phyloP scores from a whole-genome alignment of 2,888 invertebrate species.

The Chouioia cunea region DNA sequence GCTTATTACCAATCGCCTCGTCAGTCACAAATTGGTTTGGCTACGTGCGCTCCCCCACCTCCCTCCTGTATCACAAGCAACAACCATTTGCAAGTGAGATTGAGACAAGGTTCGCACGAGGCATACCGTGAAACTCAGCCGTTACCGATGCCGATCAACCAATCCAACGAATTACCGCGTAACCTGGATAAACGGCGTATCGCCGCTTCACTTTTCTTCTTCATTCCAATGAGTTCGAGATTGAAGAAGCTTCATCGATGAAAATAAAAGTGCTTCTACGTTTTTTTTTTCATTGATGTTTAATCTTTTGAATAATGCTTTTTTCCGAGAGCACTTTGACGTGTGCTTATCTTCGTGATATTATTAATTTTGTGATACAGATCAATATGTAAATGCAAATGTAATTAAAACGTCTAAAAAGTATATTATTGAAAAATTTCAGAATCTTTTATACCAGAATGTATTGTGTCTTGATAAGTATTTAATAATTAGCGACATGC shows the following conservation, averaged over 20 bases:
- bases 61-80: conserved; percentile 19
- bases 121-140: conserved; percentile 49
- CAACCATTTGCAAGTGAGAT: conserved; percentile 62
- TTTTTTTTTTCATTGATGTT: not conserved
- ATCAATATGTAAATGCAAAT: too few species aligned
- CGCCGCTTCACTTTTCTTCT: conserved; percentile 23
- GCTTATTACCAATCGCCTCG: conserved; percentile 67
- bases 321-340: too few species aligned
- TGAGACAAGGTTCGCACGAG: conserved; percentile 50
- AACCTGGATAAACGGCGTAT: conserved; percentile 39
- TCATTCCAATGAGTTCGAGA: not conserved
- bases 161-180: conserved; percentile 44
- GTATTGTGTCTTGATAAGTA: too few species aligned
- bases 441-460: too few species aligned
- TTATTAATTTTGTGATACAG: too few species aligned
- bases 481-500: too few species aligned
- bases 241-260: not conserved
- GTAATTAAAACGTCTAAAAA: too few species aligned
- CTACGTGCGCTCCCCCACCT: not conserved
- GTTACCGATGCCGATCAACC: conserved; percentile 17
- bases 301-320: too few species aligned
- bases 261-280: conserved; percentile 5
- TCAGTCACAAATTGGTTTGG: conserved; percentile 67
- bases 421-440: too few species aligned
- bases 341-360: too few species aligned